phyloP scores from a whole-genome alignment of 1,140 invertebrate species.

The Papilio dardanus region DNA sequence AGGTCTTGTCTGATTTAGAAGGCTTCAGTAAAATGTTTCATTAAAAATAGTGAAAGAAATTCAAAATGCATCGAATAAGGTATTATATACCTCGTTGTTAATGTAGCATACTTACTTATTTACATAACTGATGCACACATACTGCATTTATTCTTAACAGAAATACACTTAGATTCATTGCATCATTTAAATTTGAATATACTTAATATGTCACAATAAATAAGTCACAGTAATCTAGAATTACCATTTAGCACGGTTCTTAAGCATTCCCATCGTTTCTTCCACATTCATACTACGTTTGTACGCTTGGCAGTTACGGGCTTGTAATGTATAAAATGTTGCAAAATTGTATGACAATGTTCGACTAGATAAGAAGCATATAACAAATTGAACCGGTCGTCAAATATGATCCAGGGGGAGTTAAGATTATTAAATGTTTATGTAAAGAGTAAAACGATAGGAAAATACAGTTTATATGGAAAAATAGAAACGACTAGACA shows the following conservation, averaged over 20 bases:
- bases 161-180: not conserved
- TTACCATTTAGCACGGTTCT: not conserved
- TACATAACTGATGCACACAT: not conserved
- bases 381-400: not conserved
- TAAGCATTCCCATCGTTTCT: not conserved
- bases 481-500: no score
- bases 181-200: not conserved
- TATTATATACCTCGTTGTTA: not conserved
- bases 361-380: not conserved
- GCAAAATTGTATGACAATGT: constrained; percentile 5
- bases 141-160: not conserved
- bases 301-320: not conserved
- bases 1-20: not conserved
- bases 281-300: not conserved
- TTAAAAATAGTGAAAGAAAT: not conserved
- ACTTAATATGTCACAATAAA: not conserved
- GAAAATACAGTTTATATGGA: no score
- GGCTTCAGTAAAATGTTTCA: not conserved
- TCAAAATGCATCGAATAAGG: not conserved
- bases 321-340: constrained; percentile 4
- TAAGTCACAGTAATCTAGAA: not conserved
- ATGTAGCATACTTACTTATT: not conserved
- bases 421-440: not conserved
- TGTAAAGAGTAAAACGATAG: no score
- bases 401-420: not conserved